These are phyloP conservation scores for Pentamera pediparva DNA, from an alignment of 53 echinoderm and acorn worm species.

Conservation along the genomic window DNA sequence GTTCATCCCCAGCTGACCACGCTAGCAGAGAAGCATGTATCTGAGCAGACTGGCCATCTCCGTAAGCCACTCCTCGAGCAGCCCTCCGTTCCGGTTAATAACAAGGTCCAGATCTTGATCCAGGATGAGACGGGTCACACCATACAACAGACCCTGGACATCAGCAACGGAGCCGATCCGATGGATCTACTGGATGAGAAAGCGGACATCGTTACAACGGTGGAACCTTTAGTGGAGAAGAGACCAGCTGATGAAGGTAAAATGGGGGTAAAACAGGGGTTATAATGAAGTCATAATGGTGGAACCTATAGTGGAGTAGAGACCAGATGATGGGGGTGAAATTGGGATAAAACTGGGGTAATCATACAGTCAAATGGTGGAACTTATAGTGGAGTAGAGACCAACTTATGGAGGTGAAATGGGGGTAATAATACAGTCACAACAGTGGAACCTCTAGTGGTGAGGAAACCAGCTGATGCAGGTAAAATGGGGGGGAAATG, in stretches of 20 bases:
- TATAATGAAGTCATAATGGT: neutral
- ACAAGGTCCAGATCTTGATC: slow-evolving; percentile 27
- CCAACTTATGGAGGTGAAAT: neutral
- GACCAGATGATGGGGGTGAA: too few species aligned
- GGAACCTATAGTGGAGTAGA: neutral
- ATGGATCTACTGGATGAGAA: slow-evolving; percentile 2
- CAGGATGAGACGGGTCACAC: slow-evolving; percentile 31
- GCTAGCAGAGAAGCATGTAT: slow-evolving; percentile 79
- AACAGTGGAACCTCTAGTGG: slow-evolving; percentile 1
- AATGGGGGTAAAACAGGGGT: neutral
- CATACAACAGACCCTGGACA: slow-evolving; percentile 29
- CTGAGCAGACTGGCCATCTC: slow-evolving; percentile 60
- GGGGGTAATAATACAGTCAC: neutral
- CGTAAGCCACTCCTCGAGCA: slow-evolving; percentile 52
- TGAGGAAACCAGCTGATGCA: slow-evolving; percentile 39
- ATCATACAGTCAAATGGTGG: too few species aligned
- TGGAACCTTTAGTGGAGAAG: slow-evolving; percentile 41
- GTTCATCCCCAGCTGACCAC: slow-evolving; percentile 66
- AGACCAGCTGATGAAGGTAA: slow-evolving; percentile 42
- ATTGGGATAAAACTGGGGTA: too few species aligned
- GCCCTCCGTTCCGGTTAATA: slow-evolving; percentile 20
- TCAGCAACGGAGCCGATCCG: slow-evolving; percentile 14
- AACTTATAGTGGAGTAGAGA: neutral
- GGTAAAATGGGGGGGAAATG: neutral
- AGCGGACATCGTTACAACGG: neutral